These are phyloP conservation scores for Chamaetylas fuelleborni DNA, from an alignment of 2,113 vertebrate genomes.

Conservation along the genomic window DNA sequence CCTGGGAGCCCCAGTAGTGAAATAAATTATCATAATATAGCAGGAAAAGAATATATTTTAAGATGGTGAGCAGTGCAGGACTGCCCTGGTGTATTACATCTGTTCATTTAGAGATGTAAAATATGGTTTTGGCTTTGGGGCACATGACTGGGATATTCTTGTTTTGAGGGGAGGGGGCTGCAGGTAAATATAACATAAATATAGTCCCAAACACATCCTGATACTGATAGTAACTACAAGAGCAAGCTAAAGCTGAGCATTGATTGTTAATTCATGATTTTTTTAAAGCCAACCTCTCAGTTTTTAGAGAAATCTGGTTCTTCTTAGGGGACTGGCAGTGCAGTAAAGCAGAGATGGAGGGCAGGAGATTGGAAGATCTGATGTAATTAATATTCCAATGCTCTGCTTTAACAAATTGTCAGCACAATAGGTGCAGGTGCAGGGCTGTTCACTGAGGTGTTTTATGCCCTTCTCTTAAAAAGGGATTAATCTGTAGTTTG, in stretches of 20 bases:
- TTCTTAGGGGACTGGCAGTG: neutral
- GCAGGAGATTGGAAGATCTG: neutral
- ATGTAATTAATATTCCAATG: neutral
- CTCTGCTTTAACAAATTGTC: neutral
- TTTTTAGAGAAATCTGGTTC: neutral
- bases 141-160: neutral
- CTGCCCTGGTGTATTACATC: neutral
- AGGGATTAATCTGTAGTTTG: neutral
- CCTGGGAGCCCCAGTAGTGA: conserved; percentile 4
- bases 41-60: neutral
- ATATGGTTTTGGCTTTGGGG: neutral
- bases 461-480: neutral
- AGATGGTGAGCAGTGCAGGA: neutral
- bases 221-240: neutral
- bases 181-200: neutral
- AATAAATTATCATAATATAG: conserved; percentile 49
- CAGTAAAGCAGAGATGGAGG: neutral
- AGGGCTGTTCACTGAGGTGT: neutral
- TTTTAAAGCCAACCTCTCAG: neutral
- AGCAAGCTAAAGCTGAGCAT: neutral
- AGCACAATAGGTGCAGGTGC: neutral
- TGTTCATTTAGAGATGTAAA: neutral
- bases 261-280: neutral
- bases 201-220: neutral
- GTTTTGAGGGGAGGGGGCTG: neutral